phyloP scores from a whole-genome alignment of 2,797 vertebrate species.

The Peromyscus aztecus region DNA sequence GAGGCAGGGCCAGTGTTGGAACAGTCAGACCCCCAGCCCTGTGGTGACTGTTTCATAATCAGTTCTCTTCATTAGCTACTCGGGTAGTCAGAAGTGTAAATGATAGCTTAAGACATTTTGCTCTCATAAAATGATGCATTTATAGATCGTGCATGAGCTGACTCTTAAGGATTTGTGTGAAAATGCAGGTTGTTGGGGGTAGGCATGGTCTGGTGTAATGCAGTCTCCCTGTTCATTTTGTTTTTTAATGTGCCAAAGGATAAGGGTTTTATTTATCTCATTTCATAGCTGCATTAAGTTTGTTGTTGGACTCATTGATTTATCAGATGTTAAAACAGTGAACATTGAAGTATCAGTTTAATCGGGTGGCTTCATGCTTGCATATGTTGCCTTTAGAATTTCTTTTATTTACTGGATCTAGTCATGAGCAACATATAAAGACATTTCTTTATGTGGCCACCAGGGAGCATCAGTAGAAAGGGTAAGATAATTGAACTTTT shows the following conservation, averaged over 20 bases:
- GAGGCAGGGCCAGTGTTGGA: not conserved
- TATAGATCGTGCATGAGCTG: slow-evolving; percentile 42
- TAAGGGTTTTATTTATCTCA: not conserved
- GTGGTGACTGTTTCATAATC: not conserved
- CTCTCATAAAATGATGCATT: not conserved
- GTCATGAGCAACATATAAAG: slow-evolving; percentile 31
- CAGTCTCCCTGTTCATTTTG: not conserved
- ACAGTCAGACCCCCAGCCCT: not conserved
- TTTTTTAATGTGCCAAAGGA: slow-evolving; percentile 30
- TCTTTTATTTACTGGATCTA: slow-evolving; percentile 31
- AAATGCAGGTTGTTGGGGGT: slow-evolving; percentile 31
- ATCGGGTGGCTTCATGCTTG: not conserved
- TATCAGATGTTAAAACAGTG: slow-evolving; percentile 29
- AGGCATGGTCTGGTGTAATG: slow-evolving; percentile 44
- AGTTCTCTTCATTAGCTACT: not conserved
- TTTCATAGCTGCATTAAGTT: slow-evolving; percentile 1
- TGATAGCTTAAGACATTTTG: slow-evolving; percentile 33
- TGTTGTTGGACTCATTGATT: slow-evolving; percentile 5
- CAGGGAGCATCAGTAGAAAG: slow-evolving; percentile 82
- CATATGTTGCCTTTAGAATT: slow-evolving; percentile 41
- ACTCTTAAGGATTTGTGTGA: slow-evolving; percentile 47
- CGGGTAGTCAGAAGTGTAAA: not conserved
- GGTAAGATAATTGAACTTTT: slow-evolving; percentile 68
- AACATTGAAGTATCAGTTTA: slow-evolving; percentile 19
- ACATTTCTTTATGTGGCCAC: slow-evolving; percentile 77